Percentiles rank a stretch among this genome's conserved stretches.
Evolutionary conservation across 2,888 invertebrate species (phyloP).

Genomic region (Actias luna): DNA sequence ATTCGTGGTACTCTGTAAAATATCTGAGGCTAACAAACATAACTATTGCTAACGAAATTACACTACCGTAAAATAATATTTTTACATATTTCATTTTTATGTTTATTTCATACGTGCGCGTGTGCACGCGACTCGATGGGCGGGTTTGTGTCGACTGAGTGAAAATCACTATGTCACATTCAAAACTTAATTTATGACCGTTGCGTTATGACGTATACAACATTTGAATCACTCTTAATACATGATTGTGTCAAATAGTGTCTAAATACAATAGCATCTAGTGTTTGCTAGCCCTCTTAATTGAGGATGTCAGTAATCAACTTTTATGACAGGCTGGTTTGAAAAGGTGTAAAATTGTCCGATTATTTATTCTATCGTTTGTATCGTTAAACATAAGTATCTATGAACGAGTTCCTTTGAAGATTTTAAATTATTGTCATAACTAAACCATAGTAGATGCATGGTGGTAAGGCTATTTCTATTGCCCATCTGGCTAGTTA

Average conservation of each 20-base stretch:
- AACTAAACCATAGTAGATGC: no score
- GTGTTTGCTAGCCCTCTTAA: background rate
- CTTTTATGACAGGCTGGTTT: background rate
- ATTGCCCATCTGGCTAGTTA: no score
- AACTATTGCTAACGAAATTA: conserved; percentile 12
- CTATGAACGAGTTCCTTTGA: no score
- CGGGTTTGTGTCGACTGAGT: background rate
- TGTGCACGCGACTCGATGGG: conserved; percentile 4
- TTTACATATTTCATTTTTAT: conserved; percentile 14
- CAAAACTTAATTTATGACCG: background rate
- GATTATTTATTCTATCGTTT: no score
- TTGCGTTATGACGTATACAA: background rate
- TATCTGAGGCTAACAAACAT: conserved; percentile 8
- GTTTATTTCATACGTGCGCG: background rate
- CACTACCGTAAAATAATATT: conserved; percentile 12
- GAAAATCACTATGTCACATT: conserved; percentile 1
- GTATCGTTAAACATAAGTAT: background rate
- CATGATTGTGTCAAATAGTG: background rate
- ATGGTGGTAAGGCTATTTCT: no score
- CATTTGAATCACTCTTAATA: background rate
- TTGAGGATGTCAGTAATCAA: conserved; percentile 2
- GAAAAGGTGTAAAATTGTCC: background rate
- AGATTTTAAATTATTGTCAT: no score
- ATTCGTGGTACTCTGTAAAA: conserved; percentile 14
- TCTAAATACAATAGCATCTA: background rate